phyloP scores from a whole-genome alignment of 2,797 vertebrate species.

The Esox lucius region DNA sequence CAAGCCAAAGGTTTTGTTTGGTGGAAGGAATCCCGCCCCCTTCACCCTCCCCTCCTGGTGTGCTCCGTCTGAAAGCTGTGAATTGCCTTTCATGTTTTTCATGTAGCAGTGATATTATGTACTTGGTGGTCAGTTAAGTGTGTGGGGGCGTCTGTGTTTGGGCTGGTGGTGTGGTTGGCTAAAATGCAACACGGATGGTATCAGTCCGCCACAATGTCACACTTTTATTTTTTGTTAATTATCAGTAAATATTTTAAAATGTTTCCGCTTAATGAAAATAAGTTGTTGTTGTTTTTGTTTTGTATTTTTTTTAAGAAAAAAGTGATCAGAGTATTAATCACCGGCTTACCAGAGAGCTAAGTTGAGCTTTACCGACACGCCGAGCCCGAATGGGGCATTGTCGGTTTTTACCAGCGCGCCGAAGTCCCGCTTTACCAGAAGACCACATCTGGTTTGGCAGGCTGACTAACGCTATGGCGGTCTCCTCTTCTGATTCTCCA shows the following conservation, averaged over 20 bases:
- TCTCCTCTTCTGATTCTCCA: background rate
- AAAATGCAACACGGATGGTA: background rate
- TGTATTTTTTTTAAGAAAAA: background rate
- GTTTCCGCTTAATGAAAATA: background rate
- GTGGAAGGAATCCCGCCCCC: background rate
- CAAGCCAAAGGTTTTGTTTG: too few species aligned
- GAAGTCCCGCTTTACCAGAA: background rate
- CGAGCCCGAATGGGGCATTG: background rate
- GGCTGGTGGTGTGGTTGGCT: background rate
- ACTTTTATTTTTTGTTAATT: background rate
- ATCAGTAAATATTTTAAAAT: background rate
- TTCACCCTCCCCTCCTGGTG: background rate
- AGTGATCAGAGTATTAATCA: background rate
- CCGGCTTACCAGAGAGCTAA: background rate
- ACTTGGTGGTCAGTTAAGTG: slow-evolving; percentile 2
- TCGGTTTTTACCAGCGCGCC: background rate
- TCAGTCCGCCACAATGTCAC: background rate
- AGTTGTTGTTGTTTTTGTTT: background rate
- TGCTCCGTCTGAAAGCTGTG: slow-evolving; percentile 35
- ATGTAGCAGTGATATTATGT: slow-evolving; percentile 28
- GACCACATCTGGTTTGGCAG: background rate
- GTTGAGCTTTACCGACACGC: background rate
- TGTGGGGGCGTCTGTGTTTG: background rate
- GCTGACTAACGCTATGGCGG: background rate
- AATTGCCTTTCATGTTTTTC: slow-evolving; percentile 21